Conservation (phyloP, 2,888 invertebrate species). For the Drosophila barbarae region DNA sequence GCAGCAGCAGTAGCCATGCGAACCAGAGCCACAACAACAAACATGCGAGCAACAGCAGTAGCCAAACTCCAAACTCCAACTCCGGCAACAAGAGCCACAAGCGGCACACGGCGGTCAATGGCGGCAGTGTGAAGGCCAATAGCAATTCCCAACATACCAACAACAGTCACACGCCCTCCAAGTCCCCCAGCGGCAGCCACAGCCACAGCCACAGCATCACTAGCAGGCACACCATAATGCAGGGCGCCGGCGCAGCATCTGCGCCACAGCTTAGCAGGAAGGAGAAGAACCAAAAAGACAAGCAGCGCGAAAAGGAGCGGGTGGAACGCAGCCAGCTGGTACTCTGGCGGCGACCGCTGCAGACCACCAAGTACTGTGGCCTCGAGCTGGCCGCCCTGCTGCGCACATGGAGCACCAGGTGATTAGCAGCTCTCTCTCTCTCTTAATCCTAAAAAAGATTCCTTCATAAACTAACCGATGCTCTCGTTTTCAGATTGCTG, state of each 20-base stretch:
- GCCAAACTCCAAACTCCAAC: neutral
- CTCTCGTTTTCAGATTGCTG: constrained; percentile 66
- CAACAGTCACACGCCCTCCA: constrained; percentile 38
- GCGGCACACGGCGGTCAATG: constrained; percentile 38
- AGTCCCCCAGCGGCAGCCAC: constrained; percentile 40
- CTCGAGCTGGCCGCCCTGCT: constrained; percentile 86
- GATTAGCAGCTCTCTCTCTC: constrained; percentile 64
- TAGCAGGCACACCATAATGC: constrained; percentile 41
- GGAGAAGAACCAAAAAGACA: constrained; percentile 77
- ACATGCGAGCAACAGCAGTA: constrained; percentile 50
- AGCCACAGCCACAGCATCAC: constrained; percentile 30
- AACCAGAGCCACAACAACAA: constrained; percentile 31
- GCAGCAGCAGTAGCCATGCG: constrained; percentile 38
- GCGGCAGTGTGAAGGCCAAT: constrained; percentile 46
- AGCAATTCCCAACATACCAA: constrained; percentile 10
- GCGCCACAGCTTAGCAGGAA: constrained; percentile 56
- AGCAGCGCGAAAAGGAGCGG: constrained; percentile 76
- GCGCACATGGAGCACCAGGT: constrained; percentile 83
- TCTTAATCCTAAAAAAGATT: neutral
- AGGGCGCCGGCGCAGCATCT: constrained; percentile 31
- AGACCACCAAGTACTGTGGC: constrained; percentile 89
- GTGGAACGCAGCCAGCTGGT: constrained; percentile 85
- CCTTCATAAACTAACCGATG: neutral
- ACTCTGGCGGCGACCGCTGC: constrained; percentile 89
- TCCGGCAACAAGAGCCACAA: constrained; percentile 44